Evolutionary conservation across 2,888 invertebrate species (phyloP), one percentile per base, ranked within the genome.

Genomic region (Anarsia innoxiella): DNA sequence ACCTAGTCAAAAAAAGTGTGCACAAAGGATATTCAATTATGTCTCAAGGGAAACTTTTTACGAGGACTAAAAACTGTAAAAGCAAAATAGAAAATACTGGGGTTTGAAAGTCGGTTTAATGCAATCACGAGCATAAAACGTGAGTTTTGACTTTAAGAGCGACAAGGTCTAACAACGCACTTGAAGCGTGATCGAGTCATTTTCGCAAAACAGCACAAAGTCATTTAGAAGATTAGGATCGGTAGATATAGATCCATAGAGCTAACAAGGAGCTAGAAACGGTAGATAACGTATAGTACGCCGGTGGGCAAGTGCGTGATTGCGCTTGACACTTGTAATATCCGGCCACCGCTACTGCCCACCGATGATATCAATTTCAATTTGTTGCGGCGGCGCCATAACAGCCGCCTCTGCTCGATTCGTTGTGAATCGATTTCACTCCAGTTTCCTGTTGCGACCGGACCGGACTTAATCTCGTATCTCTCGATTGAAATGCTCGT

Each of bases 291-390:
- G 19, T 19, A 5, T 19, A 19, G n/a, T n/a, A 19, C 8, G 46
- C 52, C 59, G 45, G 58, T 44, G 54, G 56, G 60, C 56, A 45
- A 68, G 68, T 77, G 80, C 79, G 77, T 84, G 82, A 80, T 79
- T 77, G 72, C 66, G 75, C 70, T 65, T 75, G 82, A 82, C 82
- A 80, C 71, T 70, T 69, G 75, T 80, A 84, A 84, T 84, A 82
- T 84, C 84, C 84, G 82, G 77, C 56, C 59, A 59, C 55, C 63
- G 59, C 59, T 57, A 55, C 67, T 74, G 72, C 70, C 79, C 73
- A 75, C 71, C 72, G 79, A 82, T 80, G 73, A 75, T 83, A 83
- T 84, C 83, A 82, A 78, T 80, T 84, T 82, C 83, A 82, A 84
- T 82, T 83, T 83, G 82, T 79, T 78, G 74, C 72, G 78, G 73